These are phyloP conservation scores for Whitmania pigra DNA, from an alignment of 1,140 invertebrate genomes.

Conservation along the genomic window DNA sequence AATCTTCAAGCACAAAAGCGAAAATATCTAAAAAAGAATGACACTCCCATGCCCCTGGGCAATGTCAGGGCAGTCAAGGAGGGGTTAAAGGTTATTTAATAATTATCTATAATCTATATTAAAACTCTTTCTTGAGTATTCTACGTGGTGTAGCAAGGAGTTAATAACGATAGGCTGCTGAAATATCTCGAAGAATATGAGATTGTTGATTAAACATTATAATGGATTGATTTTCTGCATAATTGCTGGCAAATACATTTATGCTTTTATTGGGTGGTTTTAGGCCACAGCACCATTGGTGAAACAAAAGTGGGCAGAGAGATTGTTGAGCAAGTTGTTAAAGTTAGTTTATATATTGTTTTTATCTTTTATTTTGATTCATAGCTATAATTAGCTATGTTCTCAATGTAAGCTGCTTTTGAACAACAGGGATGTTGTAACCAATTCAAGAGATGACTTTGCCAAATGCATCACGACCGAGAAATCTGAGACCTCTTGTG, in stretches of 20 bases:
- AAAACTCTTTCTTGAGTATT: neutral
- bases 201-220: too few relatives aligned
- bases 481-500: slow-evolving; percentile 77
- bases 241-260: neutral
- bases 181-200: too few relatives aligned
- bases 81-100: slow-evolving; percentile 70
- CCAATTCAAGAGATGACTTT: slow-evolving; percentile 93
- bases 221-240: too few relatives aligned
- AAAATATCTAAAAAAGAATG: slow-evolving; percentile 99
- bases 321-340: slow-evolving; percentile 80
- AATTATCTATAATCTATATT: neutral
- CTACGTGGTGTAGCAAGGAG: neutral
- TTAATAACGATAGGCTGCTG: too few relatives aligned
- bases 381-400: neutral
- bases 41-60: slow-evolving; percentile 96
- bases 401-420: neutral
- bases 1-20: slow-evolving; percentile 70
- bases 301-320: slow-evolving; percentile 98
- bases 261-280: slow-evolving; percentile 35
- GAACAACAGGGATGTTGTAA: slow-evolving; percentile 84
- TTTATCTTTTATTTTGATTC: too few relatives aligned
- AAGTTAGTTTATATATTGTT: neutral
- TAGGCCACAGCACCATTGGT: slow-evolving; percentile 95
- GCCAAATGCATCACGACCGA: slow-evolving; percentile 95
- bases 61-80: slow-evolving; percentile 95